phyloP scores from a whole-genome alignment of 2,888 invertebrate species.

The Sericinus montela region DNA sequence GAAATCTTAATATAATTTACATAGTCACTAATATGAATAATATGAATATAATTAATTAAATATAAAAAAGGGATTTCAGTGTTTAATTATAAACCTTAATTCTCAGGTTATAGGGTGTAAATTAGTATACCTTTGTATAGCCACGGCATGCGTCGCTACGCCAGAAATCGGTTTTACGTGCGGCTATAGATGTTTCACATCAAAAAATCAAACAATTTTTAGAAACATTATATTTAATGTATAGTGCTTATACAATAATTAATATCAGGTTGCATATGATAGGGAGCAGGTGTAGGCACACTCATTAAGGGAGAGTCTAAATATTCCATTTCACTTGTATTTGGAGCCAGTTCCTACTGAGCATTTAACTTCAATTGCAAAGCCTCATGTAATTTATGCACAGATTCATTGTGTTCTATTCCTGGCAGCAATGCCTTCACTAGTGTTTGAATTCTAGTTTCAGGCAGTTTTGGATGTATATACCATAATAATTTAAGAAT shows the following conservation, averaged over 20 bases:
- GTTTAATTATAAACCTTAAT: no score
- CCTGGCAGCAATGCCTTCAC: constrained; percentile 89
- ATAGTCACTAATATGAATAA: no score
- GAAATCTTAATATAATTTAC: no score
- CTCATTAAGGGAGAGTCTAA: constrained; percentile 91
- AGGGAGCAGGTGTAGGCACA: constrained; percentile 87
- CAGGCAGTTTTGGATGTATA: constrained; percentile 90
- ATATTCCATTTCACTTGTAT: constrained; percentile 84
- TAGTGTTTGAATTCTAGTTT: constrained; percentile 86
- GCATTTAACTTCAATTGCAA: constrained; percentile 88
- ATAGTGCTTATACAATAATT: not conserved
- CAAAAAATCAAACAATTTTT: no score
- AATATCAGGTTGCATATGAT: constrained; percentile 57
- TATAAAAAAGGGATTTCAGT: no score
- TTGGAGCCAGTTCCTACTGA: constrained; percentile 82
- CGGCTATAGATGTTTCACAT: no score
- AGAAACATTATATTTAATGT: no score
- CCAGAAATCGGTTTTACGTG: no score
- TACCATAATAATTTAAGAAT: constrained; percentile 94
- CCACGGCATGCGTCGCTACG: no score
- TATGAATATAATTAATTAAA: no score
- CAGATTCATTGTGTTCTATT: constrained; percentile 90
- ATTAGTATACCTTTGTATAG: no score
- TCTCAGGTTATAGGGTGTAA: no score
- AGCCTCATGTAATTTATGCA: constrained; percentile 87